Conservation (phyloP, 2,797 vertebrate genomes). For the Rhynchonycteris naso region DNA sequence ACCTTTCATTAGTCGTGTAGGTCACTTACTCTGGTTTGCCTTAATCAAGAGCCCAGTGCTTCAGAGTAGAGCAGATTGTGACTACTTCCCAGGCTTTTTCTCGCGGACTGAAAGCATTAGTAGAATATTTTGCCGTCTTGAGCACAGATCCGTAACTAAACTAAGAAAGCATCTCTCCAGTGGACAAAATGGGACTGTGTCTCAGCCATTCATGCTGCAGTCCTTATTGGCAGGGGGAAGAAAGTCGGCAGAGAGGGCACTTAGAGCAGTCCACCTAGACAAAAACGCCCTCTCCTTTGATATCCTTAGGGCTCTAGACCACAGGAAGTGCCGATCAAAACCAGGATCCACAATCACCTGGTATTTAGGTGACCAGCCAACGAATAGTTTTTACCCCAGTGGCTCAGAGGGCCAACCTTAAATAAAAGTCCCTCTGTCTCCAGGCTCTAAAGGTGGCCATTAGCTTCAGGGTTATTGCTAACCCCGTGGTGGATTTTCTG, state of each 20-base stretch:
- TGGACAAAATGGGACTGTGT: background rate
- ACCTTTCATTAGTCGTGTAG: background rate
- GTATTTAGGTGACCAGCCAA: background rate
- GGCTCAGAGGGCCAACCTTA: background rate
- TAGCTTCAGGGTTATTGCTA: conserved; percentile 46
- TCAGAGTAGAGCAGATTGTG: background rate
- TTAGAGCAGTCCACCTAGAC: background rate
- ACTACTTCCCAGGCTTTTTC: background rate
- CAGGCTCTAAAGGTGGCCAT: conserved; percentile 44
- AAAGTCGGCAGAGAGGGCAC: background rate
- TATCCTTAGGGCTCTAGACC: background rate
- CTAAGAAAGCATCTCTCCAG: background rate
- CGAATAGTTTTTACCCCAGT: background rate
- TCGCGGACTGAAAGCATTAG: background rate
- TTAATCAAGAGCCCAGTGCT: background rate
- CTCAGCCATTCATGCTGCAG: background rate
- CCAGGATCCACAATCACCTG: background rate
- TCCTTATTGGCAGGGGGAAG: background rate
- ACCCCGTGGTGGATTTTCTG: conserved; percentile 45
- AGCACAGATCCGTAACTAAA: background rate
- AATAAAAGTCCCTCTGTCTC: background rate
- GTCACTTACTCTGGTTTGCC: background rate
- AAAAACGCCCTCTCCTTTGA: background rate
- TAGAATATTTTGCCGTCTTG: background rate
- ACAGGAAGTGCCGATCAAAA: background rate